These are phyloP conservation scores for Boloria selene DNA, from an alignment of 2,888 invertebrate genomes.

Conservation along the genomic window DNA sequence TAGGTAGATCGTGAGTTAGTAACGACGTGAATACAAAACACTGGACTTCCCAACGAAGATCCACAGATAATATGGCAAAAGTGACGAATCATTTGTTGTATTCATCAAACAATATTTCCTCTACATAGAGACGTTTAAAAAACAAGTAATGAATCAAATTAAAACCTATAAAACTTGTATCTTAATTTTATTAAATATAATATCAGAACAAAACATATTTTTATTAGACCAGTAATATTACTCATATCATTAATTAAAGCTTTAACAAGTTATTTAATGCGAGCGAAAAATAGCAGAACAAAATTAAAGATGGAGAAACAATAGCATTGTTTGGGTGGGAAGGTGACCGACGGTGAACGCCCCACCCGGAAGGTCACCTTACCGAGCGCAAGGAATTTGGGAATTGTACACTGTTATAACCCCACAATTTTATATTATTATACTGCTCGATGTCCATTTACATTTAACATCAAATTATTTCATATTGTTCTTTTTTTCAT, in stretches of 20 bases:
- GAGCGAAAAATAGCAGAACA: slow-evolving; percentile 26
- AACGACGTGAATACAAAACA: slow-evolving; percentile 19
- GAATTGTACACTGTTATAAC: slow-evolving; percentile 37
- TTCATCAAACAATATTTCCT: too few species aligned
- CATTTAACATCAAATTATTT: too few species aligned
- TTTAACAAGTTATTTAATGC: slow-evolving; percentile 4
- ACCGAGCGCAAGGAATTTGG: slow-evolving; percentile 58
- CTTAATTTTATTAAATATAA: too few species aligned
- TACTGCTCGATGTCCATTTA: too few species aligned
- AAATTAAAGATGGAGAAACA: slow-evolving; percentile 42
- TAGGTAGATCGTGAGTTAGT: slow-evolving; percentile 4
- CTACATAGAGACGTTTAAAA: too few species aligned
- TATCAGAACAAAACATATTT: not conserved
- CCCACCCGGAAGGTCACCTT: slow-evolving; percentile 77
- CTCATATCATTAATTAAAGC: not conserved
- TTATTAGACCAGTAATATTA: not conserved
- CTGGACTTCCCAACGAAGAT: slow-evolving; percentile 14
- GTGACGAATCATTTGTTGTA: not conserved
- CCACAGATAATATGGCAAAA: not conserved
- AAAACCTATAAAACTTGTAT: too few species aligned
- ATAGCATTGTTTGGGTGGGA: slow-evolving; percentile 43
- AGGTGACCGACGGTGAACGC: slow-evolving; percentile 62
- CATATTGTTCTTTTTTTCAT: too few species aligned
- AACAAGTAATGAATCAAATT: too few species aligned
- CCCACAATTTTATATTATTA: not conserved